Evolutionary conservation across 2,888 invertebrate genomes (phyloP).

Genomic region (Buathra laborator): DNA sequence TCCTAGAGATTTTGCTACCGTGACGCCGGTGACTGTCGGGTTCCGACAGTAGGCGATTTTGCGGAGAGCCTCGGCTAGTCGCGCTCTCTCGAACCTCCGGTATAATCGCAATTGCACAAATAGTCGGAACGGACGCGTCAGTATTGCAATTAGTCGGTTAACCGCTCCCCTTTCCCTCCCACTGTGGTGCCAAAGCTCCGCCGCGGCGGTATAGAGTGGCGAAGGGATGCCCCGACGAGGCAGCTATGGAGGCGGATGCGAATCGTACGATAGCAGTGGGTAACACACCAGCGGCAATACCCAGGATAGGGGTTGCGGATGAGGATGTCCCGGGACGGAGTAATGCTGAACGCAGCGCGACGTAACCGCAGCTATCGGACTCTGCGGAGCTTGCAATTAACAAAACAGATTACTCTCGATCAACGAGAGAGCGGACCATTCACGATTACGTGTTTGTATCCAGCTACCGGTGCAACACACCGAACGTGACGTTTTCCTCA

Average conservation of each 20-base stretch:
- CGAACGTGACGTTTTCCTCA: too few species aligned
- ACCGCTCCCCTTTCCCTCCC: slow-evolving; percentile 73
- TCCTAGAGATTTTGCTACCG: slow-evolving; percentile 24
- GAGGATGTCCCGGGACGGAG: slow-evolving; percentile 67
- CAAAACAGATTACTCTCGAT: slow-evolving; percentile 84
- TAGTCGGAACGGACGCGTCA: slow-evolving; percentile 79
- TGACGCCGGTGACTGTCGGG: slow-evolving; percentile 27
- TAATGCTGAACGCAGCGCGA: slow-evolving; percentile 79
- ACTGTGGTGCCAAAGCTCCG: slow-evolving; percentile 64
- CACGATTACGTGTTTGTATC: slow-evolving; percentile 60
- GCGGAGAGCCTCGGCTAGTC: slow-evolving; percentile 62
- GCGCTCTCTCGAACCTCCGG: slow-evolving; percentile 65
- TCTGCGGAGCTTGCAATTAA: slow-evolving; percentile 83
- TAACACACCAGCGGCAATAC: slow-evolving; percentile 28
- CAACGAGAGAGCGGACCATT: slow-evolving; percentile 77
- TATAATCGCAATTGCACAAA: slow-evolving; percentile 81
- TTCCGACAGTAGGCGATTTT: slow-evolving; percentile 26
- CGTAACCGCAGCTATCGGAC: slow-evolving; percentile 81
- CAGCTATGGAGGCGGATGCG: slow-evolving; percentile 45
- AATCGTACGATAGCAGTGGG: slow-evolving; percentile 52
- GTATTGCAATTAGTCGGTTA: slow-evolving; percentile 84
- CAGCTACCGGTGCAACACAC: background rate
- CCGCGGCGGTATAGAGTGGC: slow-evolving; percentile 41
- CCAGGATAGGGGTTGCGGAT: slow-evolving; percentile 56
- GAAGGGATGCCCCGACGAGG: slow-evolving; percentile 56